These are phyloP conservation scores for Cephalopterus ornatus DNA, from an alignment of 2,113 vertebrate species.

Conservation along the genomic window DNA sequence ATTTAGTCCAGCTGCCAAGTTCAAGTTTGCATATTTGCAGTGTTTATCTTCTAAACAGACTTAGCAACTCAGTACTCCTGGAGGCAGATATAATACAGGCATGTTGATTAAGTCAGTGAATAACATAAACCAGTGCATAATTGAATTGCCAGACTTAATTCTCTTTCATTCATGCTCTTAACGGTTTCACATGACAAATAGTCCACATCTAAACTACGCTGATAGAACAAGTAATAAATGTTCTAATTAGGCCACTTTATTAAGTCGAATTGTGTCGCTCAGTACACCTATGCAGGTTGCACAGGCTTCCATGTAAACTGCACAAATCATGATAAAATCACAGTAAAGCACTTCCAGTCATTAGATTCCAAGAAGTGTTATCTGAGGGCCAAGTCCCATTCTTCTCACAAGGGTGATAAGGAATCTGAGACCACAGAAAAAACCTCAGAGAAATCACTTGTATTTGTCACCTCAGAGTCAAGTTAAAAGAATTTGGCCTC, in stretches of 20 bases:
- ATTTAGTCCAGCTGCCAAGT: background rate
- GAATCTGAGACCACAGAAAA: background rate
- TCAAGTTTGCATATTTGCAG: background rate
- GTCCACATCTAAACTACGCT: background rate
- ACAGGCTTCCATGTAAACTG: background rate
- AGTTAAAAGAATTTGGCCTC: background rate
- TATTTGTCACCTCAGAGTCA: background rate
- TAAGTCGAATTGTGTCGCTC: background rate
- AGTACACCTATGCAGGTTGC: background rate
- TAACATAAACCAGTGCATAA: background rate
- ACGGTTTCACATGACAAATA: background rate
- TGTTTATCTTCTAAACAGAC: background rate
- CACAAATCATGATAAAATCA: background rate
- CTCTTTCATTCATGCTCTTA: conserved; percentile 2
- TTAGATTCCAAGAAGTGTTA: background rate
- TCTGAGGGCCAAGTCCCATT: background rate
- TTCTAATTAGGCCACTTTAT: background rate
- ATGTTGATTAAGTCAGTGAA: background rate
- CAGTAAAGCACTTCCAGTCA: background rate
- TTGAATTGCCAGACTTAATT: background rate
- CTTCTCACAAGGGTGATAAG: background rate
- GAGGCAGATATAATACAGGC: background rate
- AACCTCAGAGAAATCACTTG: background rate
- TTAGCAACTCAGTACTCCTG: background rate
- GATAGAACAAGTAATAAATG: background rate